Base-by-base conservation (phyloP, 2,888 invertebrate genomes). In the Drosophila parthenogenetica region DNA sequence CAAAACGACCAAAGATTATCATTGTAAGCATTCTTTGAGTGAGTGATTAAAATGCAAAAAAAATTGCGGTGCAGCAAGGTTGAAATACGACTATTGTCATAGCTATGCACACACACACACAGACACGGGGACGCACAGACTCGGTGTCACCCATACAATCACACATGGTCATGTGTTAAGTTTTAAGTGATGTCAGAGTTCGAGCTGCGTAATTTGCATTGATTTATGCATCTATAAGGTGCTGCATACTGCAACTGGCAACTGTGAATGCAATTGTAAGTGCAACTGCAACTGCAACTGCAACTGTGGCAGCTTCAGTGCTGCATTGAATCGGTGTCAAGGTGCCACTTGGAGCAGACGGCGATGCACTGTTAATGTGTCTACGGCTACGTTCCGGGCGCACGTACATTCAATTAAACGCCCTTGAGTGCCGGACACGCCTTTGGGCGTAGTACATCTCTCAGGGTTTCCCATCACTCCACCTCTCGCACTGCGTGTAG, bases 391-490 rank as follows among this genome's bases (percentile, higher is more conserved):
- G 66, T 67, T 69, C 60, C 83, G 61, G 68, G 66, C 35, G 65
- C 87, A 82, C 89, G 83, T 89, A 89, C 89, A 87, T 83, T 83
- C 87, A 83, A 83, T 83, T 83, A 83, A 83, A 83, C 83, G 89
- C 89, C 83, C 83, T 89, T 87, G 87, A 87, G 85, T 84, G 85
- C 75, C 71, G 54, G 60, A 66, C 69, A 77, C 78, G 73, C 81
- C 83, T 48, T 10, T 42, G 17, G 42, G 22, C 57, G 29, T 45
- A 8, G 29, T 29, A 4, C 39, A 16, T 49, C 42, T 17, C 17
- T 39, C 22, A 37, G 43, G 11, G 22, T 39, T 17, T 13, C 13
- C 40, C 37, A 1, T 17, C 17, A 25, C 10, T 16, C n/a, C 40
- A 0, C 16, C 14, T 40, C 10, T n/a, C 11, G 17, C n/a, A 25